Evolutionary conservation across 1,140 invertebrate genomes (phyloP), one percentile per base, ranked within the genome.

Genomic region (Monochamus saltuarius): DNA sequence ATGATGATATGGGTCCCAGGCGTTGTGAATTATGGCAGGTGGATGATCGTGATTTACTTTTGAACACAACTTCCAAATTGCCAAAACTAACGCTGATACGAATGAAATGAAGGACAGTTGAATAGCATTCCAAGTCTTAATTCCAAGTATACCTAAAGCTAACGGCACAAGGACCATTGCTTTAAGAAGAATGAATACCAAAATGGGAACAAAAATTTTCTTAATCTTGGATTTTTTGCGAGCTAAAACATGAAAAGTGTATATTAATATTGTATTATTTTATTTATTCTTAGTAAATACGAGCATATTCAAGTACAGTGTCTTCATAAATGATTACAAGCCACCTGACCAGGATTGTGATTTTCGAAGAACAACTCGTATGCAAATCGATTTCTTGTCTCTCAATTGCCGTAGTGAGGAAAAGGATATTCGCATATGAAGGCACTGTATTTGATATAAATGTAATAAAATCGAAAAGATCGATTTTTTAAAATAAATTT

Each of bases 71-170:
- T 91, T 89, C 84, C 91, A 92, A 75, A 92, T 88, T 64, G 89
- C 89, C 73, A 92, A 80, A 62, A 86, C 89, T 59, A 91, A 85
- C 63, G 89, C 88, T 13, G 90, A 85, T 65, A 91, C 85, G 78
- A 92, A 92, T 42, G 89, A 90, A 84, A 91, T 90, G 84, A 92
- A 92, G 34, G 89, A 90, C 60, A 92, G 80, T 68, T 90, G 89
- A 61, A 91, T 84, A 0, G 89, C 89, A 73, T 92, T 92, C 87
- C 89, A 92, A 19, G 90, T 89, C 76, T 92, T 92, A 64, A 92
- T 77, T 67, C 89, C 89, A 43, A 92, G 82, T 46, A 91, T 85
- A 71, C 89, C 89, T 70, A 92, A 87, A 34, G 89, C 89, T 68
- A 92, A 77, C 4, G 90, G 90, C 49, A 92, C 89, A 52, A 92